phyloP scores from a whole-genome alignment of 2,113 vertebrate species.

The Manacus vitellinus region DNA sequence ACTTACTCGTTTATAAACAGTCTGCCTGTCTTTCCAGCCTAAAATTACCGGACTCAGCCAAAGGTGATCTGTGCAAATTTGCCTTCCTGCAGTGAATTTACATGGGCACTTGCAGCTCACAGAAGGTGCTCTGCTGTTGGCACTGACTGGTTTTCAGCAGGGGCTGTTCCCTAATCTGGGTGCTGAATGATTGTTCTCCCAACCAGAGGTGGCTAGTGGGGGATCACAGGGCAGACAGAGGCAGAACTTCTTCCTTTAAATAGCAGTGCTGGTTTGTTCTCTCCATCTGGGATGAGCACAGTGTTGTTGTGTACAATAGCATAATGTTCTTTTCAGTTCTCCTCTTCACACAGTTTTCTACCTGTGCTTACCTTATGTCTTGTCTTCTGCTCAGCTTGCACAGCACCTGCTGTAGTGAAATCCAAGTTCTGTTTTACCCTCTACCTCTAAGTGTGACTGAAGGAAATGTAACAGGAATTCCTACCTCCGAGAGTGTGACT shows the following conservation, averaged over 20 bases:
- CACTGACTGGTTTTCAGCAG: neutral
- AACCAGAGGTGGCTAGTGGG: neutral
- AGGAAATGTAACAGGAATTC: neutral
- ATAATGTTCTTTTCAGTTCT: neutral
- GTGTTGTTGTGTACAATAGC: neutral
- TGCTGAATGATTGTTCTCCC: neutral
- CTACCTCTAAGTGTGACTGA: neutral
- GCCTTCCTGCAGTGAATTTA: neutral
- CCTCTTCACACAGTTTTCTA: fast-evolving
- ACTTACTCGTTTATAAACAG: neutral
- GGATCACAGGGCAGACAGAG: neutral
- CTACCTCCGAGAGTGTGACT: neutral
- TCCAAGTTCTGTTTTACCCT: neutral
- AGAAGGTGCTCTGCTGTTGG: neutral
- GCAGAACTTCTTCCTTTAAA: neutral
- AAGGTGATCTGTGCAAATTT: neutral
- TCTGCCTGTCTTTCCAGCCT: neutral
- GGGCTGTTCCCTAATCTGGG: neutral
- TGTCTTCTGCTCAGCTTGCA: neutral
- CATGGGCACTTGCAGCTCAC: neutral
- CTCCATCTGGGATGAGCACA: neutral
- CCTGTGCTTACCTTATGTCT: neutral
- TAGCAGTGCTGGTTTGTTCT: neutral
- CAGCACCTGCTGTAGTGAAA: neutral
- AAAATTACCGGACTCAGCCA: neutral